Base-by-base conservation (phyloP, 2,113 vertebrate genomes). In the Talpa occidentalis region DNA sequence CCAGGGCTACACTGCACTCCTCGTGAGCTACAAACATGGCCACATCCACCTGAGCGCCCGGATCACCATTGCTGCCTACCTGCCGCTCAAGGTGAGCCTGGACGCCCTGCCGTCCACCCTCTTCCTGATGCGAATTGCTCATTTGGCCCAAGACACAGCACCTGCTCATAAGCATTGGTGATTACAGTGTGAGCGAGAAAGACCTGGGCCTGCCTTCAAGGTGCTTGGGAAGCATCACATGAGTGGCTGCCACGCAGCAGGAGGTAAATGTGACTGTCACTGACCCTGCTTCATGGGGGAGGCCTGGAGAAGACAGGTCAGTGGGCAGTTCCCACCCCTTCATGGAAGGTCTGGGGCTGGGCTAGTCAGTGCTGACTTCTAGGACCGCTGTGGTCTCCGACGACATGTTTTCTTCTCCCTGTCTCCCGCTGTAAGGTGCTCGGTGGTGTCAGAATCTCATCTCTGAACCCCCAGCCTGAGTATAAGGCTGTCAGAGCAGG, bases 11-110 rank as follows among this genome's bases (percentile, higher is more conserved):
- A 99, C 99, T 6, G 87, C 96, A 0, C 98, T 99, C 22, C 98
- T 98, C 3, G 99, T 99, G 90, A 99, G 99, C 97, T 99, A 99
- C 96, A 98, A 69, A 52, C 99, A 99, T 0, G 98, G 98, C 82
- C 99, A 98, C 0, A 54, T 99, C 82, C 98, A 98, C 89, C 99
- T 99, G 87, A 99, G 97, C 2, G 98, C 99, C 85, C 99, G 98
- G 95, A 99, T 99, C 98, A 98, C 98, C 89, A 98, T 99, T 2
- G 99, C 99, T 5, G 98, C 99, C n/a, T 98, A 99, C 91, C 97
- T 98, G 9, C 99, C 99, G 0, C 98, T 99, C 40, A 98, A 94
- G 94, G 99, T 99, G 97, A 99, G 99, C 96, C 28, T n/a, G 0
- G 14, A 32, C 0, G 37, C 77, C 24, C 40, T 6, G 8, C 30